A percentile compares a stretch with the other conserved stretches of the same genome.
phyloP scores from a whole-genome alignment of 2,797 vertebrate genomes.

The Meda fulgida region DNA sequence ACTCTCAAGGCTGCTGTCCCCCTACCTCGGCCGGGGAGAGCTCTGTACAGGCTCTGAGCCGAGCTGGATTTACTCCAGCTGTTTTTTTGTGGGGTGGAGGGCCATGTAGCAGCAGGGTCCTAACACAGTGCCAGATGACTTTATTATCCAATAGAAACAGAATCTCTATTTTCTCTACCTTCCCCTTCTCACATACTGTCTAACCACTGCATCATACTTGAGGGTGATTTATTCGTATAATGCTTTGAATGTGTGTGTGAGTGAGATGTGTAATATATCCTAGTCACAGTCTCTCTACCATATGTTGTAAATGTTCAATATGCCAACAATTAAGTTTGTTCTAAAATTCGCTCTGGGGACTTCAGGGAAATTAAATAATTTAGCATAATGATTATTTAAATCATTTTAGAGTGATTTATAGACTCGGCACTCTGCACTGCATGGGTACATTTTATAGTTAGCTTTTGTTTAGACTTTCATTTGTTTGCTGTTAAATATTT shows the following conservation, averaged over 20 bases:
- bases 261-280: background rate
- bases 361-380: slow-evolving; percentile 3
- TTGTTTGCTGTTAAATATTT: background rate
- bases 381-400: background rate
- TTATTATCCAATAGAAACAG: slow-evolving; percentile 43
- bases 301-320: slow-evolving; percentile 14
- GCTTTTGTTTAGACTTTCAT: background rate
- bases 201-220: slow-evolving; percentile 5
- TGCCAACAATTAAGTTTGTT: slow-evolving; percentile 17
- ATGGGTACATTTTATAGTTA: background rate
- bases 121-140: slow-evolving; percentile 43
- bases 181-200: background rate
- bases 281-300: background rate
- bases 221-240: slow-evolving; percentile 16
- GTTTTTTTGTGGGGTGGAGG: slow-evolving; percentile 11
- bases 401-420: background rate
- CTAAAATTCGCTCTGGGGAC: background rate
- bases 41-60: slow-evolving; percentile 3
- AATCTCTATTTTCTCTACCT: background rate
- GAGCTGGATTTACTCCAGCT: slow-evolving; percentile 31
- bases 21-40: background rate
- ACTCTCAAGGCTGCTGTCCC: background rate
- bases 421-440: background rate
- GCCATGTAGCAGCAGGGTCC: slow-evolving; percentile 42
- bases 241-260: slow-evolving; percentile 11